Base-by-base conservation (phyloP, 2,888 invertebrate genomes). In the Strigamia crassipes region DNA sequence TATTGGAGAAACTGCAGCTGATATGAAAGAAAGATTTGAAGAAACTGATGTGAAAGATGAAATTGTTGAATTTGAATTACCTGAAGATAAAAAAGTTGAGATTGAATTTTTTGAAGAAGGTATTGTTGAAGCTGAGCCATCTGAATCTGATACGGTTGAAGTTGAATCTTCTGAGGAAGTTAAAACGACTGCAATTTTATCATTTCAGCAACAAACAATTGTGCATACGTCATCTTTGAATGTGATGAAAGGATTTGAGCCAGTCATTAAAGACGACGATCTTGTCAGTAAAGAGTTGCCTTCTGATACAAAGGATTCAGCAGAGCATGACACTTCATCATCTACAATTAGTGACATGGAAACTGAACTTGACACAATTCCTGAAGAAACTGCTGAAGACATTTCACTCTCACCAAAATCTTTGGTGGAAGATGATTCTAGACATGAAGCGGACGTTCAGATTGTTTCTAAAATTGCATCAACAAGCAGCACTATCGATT, bases 1-100 rank as follows among this genome's bases (percentile, higher is more conserved):
- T 5, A 27, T 23, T 6, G 78, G 3, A 27, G 18, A 18, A 23
- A 31, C 13, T 38, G 21, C 18, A 21, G 15, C 12, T 31, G 31
- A 31, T 9, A 66, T 34, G 3, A 34, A 34, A 15, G 21, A 34
- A 46, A 31, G 23, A 66, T 78, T 0, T 15, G 8, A 56, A 79
- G 34, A 78, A 51, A 27, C 34, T 23, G 80, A 2, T 82, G 80
- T 38, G 84, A 83, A 82, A 80, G 83, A 61, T 83, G 84, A 1
- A n/a, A 9, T 13, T 8, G 5, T 15, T 31, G 73, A 12, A 15
- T 8, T 21, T 15, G 78, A 21, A 27, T 6, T 8, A 73, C 8
- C 31, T n/a, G 73, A 73, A 31, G 31, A 31, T 9, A 18, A 73
- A 73, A 3, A 4, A 73, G 4, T 34, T 34, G 34, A 34, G 6